Percentiles rank a stretch among this genome's conserved stretches.
phyloP scores from a whole-genome alignment of 2,113 vertebrate species.

The human (Homo sapiens) region GRCh38 chr3:100757501-100758000 shows the following conservation, averaged over 20 bases:
- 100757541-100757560: not conserved
- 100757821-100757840: not conserved
- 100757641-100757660: not conserved
- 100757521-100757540: not conserved
- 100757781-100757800: not conserved
- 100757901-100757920: not conserved
- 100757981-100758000: not conserved
- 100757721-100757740: not conserved
- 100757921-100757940: constrained; percentile 2
- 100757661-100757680: not conserved
- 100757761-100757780: not conserved
- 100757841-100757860: not conserved
- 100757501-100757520: not conserved
- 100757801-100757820: not conserved
- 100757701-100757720: not conserved
- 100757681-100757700: not conserved
- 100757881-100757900: not conserved
- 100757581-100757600: not conserved
- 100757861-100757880: not conserved
- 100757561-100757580: not conserved
- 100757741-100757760: not conserved
- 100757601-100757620: not conserved
- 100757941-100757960: not conserved
- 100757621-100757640: not conserved
- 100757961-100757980: not conserved